Conservation (phyloP, 1,140 invertebrate species). For the Drosophila serrata region DNA sequence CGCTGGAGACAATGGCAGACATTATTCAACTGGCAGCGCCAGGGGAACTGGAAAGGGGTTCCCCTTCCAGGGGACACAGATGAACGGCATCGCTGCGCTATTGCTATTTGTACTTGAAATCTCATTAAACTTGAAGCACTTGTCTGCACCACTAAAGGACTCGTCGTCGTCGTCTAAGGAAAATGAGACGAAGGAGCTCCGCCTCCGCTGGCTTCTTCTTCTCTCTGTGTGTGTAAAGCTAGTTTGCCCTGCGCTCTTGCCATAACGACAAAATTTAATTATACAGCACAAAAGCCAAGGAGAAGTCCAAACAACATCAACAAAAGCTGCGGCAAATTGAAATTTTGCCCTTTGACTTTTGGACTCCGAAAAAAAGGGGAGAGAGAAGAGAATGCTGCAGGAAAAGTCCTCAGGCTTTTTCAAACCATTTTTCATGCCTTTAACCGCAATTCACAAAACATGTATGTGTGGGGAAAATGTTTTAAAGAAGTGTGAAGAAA, state of each 20-base stretch:
- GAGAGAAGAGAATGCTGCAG: not conserved
- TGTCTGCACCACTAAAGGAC: slow-evolving; percentile 57
- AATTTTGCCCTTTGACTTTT: slow-evolving; percentile 72
- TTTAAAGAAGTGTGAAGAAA: slow-evolving; percentile 68
- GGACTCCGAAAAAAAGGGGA: not conserved
- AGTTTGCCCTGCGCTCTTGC: slow-evolving; percentile 26
- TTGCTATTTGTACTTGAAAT: slow-evolving; percentile 80
- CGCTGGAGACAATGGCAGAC: slow-evolving; percentile 68
- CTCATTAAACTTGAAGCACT: slow-evolving; percentile 80
- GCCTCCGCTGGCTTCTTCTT: not conserved
- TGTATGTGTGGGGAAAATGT: slow-evolving; percentile 26
- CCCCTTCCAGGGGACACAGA: not conserved
- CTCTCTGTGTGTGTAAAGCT: slow-evolving; percentile 3
- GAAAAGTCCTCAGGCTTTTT: not conserved
- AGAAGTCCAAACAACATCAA: slow-evolving; percentile 47
- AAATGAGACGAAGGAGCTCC: slow-evolving; percentile 18
- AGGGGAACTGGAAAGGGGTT: not conserved
- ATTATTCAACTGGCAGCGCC: slow-evolving; percentile 34
- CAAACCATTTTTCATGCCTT: slow-evolving; percentile 31
- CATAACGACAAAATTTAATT: slow-evolving; percentile 66
- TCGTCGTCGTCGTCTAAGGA: slow-evolving; percentile 13
- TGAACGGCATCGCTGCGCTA: slow-evolving; percentile 38
- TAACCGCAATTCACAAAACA: slow-evolving; percentile 69
- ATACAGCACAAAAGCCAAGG: slow-evolving; percentile 70
- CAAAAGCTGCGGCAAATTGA: slow-evolving; percentile 71